Evolutionary conservation across 2,113 vertebrate species (phyloP), one percentile per base, ranked within the genome.

Genomic region (Melospiza melodia): DNA sequence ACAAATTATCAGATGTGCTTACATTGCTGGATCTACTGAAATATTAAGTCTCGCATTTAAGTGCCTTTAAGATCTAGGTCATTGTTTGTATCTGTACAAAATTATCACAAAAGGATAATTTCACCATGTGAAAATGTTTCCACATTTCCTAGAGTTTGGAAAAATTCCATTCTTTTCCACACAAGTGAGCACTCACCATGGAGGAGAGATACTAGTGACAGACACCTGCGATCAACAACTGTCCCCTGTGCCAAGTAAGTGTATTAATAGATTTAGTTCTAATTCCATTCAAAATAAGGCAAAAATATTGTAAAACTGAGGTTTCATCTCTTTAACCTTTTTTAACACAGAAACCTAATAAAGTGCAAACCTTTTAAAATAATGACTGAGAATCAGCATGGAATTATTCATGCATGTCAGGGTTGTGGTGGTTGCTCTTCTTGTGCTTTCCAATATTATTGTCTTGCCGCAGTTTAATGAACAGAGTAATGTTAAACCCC

Each of bases 141-240:
- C 6, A 51, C 87, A 55, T 90, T 49, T 90, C n/a, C n/a, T 93
- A 98, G 98, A 96, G 73, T 84, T 95, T 92, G 97, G 95, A 87
- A 97, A 94, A 84, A 59, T 84, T 88, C 72, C 76, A 5, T 94
- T 93, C 21, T 97, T 95, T 85, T 97, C 96, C 41, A 73, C 96
- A 51, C 96, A 98, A 96, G 65, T 44, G n/a, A 93, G 68, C 90
- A 97, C 80, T 62, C 90, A 84, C 41, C 93, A 78, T 5, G 92
- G 90, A 83, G 96, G 85, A 77, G 98, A 98, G 68, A 94, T 99
- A 74, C 96, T 99, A 8, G 99, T 99, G 15, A 98, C 98, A 30
- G 98, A 99, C 76, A 99, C 99, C 4, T 99, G 99, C 96, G 97
- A 98, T 95, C 88, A 98, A 87, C 98, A 98, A 8, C 51, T 97